Percentiles rank a stretch among this genome's conserved stretches.
These are phyloP conservation scores for Lucilia sericata DNA, from an alignment of 1,140 invertebrate species.

Conservation along the genomic window DNA sequence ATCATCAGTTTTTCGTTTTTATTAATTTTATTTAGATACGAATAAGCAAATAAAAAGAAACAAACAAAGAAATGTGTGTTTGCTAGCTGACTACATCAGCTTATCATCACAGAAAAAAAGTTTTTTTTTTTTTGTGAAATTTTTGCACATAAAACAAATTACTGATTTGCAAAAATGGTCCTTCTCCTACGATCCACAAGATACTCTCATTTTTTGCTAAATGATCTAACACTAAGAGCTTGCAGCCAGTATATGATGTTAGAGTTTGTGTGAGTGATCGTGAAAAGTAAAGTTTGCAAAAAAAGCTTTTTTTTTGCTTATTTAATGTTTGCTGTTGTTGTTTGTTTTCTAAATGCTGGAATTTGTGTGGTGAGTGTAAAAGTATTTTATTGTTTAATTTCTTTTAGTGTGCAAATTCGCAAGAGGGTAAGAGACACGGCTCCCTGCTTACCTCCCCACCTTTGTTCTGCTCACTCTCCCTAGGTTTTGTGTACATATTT, in stretches of 20 bases:
- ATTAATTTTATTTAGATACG: not conserved
- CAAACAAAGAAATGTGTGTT: not conserved
- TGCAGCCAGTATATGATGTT: not conserved
- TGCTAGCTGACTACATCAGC: not conserved
- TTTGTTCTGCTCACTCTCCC: not conserved
- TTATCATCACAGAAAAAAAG: not conserved
- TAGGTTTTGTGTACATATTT: constrained; percentile 22
- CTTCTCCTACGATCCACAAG: constrained; percentile 24
- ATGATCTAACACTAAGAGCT: not conserved
- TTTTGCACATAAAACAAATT: not conserved
- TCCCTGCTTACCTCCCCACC: not conserved
- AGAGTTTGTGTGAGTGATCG: not conserved
- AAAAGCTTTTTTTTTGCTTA: constrained; percentile 14
- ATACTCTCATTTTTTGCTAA: not conserved
- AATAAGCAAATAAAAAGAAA: not conserved
- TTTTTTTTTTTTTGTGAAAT: not conserved
- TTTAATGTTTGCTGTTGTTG: not conserved
- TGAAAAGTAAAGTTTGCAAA: constrained; percentile 27
- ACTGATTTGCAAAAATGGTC: not conserved
- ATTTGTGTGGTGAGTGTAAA: constrained; percentile 46
- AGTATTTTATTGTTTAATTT: constrained; percentile 58
- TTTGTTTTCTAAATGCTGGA: constrained; percentile 23
- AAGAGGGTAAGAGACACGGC: constrained; percentile 20
- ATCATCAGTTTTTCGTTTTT: not conserved
- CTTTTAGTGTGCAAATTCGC: constrained; percentile 64